A percentile compares a stretch with the other conserved stretches of the same genome.
phyloP scores from a whole-genome alignment of 1,140 invertebrate genomes.

The Stenopsyche tienmushanensis region DNA sequence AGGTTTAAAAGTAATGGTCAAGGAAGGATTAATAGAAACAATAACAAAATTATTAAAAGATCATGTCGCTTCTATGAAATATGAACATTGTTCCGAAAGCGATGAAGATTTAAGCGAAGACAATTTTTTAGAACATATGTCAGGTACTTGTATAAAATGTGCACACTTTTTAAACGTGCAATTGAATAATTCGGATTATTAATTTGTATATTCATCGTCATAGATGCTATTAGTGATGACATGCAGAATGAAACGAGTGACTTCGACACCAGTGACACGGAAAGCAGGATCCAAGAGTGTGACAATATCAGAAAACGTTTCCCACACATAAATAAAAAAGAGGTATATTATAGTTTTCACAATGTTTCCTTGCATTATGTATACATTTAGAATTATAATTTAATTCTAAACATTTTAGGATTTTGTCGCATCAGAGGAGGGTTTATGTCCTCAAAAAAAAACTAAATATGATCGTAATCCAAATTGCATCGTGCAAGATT shows the following conservation, averaged over 20 bases:
- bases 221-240: no score
- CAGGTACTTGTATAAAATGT: no score
- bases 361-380: background rate
- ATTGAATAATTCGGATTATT: no score
- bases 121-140: background rate
- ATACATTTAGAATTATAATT: background rate
- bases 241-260: background rate
- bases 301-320: background rate
- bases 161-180: no score
- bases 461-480: slow-evolving; percentile 1
- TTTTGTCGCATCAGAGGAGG: background rate
- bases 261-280: background rate
- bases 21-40: slow-evolving; percentile 46
- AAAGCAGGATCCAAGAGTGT: background rate
- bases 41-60: slow-evolving; percentile 50
- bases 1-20: slow-evolving; percentile 35
- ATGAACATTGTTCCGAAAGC: slow-evolving; percentile 45
- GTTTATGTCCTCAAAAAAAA: background rate
- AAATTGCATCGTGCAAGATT: no score
- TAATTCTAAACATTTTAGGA: background rate
- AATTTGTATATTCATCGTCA: no score
- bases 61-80: slow-evolving; percentile 51
- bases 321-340: background rate
- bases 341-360: background rate
- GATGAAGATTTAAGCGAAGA: background rate